These are phyloP conservation scores for Cephalopterus ornatus DNA, from an alignment of 2,113 vertebrate genomes.

Conservation along the genomic window DNA sequence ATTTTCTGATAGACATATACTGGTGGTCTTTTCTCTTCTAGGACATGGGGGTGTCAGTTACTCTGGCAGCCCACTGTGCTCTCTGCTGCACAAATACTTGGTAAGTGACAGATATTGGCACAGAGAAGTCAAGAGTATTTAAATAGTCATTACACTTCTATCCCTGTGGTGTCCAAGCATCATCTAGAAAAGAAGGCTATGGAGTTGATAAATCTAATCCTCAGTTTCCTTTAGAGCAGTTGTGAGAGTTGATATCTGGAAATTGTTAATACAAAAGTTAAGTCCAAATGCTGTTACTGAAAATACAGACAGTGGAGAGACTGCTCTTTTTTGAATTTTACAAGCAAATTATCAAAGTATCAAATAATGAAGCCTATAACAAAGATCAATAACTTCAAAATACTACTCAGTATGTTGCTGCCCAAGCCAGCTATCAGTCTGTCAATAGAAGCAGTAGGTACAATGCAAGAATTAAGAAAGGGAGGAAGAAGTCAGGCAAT, in stretches of 20 bases:
- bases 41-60: not conserved
- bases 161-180: not conserved
- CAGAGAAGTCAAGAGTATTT: not conserved
- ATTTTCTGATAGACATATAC: not conserved
- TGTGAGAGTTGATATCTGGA: not conserved
- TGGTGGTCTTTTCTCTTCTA: not conserved
- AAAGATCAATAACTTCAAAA: not conserved
- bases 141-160: not conserved
- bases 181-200: not conserved
- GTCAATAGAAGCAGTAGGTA: not conserved
- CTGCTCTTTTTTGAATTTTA: not conserved
- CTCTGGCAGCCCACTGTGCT: not conserved
- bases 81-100: not conserved
- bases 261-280: not conserved
- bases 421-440: not conserved
- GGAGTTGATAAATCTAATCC: not conserved
- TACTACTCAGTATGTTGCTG: not conserved
- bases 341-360: not conserved
- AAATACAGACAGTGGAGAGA: not conserved
- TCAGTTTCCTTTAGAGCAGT: not conserved
- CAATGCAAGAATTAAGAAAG: not conserved
- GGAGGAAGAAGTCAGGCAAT: not conserved
- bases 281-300: not conserved
- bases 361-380: not conserved
- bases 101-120: not conserved